Base-by-base conservation (phyloP, 2,888 invertebrate species). In the Dynastes tityus region DNA sequence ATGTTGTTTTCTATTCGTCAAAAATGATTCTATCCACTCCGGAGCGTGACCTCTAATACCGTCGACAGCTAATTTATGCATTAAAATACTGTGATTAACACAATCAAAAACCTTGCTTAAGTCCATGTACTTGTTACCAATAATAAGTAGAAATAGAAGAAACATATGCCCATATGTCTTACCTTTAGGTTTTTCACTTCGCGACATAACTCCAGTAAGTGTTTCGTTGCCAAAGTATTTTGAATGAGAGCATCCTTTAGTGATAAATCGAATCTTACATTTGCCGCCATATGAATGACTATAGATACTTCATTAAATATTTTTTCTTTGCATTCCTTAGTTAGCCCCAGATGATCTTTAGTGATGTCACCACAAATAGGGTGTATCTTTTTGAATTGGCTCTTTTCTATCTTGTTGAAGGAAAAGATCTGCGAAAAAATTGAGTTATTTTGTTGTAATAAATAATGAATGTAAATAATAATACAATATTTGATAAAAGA, bases 271-370 rank as follows among this genome's bases (percentile, higher is more conserved):
- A 95, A 94, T 79, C 91, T 89, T 45, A 95, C 92, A 70, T 94
- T 94, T 13, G 95, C 95, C 0, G 95, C 95, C 87, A 93, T 92
- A 86, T 95, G 94, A 85, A 95, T 93, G 2, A 94, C 90, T 8
- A 93, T 88, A 13, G 92, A 90, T 3, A 94, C 91, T 49, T 91
- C 90, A 2, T 90, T 88, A 37, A 87, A 85, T 16, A 93, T 82
- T 2, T 88, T 84, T 53, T 88, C 83, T 75, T 90, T 89, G 79
- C 91, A 90, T 55, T 89, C 86, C 1, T 84, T 79, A 1, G 88
- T 87, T 27, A 92, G 82, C 53, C 88, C 90, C 37, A 92, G 86
- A 58, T 89, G 87, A 27, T 88, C 84, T 63, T 84, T 82, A 0
- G 88, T 88, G 0, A 91, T 87, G 83, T 92, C 92, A 0, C 92